phyloP scores from a whole-genome alignment of 2,797 vertebrate genomes.

The Spondyliosoma cantharus region DNA sequence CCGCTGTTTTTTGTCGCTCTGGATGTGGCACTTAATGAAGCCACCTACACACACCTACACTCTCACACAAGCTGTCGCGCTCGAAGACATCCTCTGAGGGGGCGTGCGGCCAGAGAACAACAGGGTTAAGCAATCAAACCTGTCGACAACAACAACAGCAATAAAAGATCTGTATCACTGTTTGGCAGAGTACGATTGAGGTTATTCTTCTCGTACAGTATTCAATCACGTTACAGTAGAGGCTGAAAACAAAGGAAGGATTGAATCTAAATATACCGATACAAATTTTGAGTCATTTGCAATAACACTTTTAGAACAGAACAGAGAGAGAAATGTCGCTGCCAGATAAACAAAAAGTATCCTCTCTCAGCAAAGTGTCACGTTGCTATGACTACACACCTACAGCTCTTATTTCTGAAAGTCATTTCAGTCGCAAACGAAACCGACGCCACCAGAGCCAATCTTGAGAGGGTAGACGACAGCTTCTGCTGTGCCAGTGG shows the following conservation, averaged over 20 bases:
- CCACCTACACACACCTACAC: conserved; percentile 37
- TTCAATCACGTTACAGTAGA: conserved; percentile 13
- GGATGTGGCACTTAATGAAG: conserved; percentile 34
- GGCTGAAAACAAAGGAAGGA: conserved; percentile 42
- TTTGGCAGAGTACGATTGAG: conserved; percentile 7
- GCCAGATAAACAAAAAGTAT: conserved; percentile 73
- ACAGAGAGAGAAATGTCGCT: conserved; percentile 47
- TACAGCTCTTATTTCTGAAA: conserved; percentile 77
- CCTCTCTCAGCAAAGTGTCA: conserved; percentile 67
- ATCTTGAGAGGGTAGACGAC: conserved; percentile 48
- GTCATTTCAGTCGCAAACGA: conserved; percentile 74
- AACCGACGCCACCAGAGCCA: conserved; percentile 41
- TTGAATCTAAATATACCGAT: conserved; percentile 60
- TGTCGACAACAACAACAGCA: background rate
- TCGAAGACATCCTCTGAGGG: background rate
- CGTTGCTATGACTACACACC: conserved; percentile 81
- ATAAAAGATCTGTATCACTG: background rate
- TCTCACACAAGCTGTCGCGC: conserved; percentile 28
- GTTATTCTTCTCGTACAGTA: background rate
- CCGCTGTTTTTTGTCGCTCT: conserved; percentile 40
- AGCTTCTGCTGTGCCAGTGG: conserved; percentile 25
- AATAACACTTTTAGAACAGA: conserved; percentile 65
- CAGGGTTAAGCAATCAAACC: conserved; percentile 9
- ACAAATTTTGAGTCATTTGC: conserved; percentile 42
- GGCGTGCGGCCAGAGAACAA: conserved; percentile 1